phyloP scores from a whole-genome alignment of 2,888 invertebrate species.

The Euzophera pinguis region DNA sequence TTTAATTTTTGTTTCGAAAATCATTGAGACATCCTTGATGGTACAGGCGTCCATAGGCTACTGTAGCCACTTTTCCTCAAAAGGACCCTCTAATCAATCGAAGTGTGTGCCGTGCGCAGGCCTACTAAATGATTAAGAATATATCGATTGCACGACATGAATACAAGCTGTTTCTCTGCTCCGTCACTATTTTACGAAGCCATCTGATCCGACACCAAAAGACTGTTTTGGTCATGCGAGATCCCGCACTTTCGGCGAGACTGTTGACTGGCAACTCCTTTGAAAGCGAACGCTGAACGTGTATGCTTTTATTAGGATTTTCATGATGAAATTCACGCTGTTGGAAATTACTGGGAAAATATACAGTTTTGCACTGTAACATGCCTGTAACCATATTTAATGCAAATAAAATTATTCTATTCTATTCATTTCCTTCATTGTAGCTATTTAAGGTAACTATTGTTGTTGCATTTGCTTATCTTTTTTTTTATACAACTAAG shows the following conservation, averaged over 20 bases:
- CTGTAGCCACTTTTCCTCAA: too few species aligned
- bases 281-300: constrained; percentile 41
- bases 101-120: too few species aligned
- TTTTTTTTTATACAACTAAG: too few species aligned
- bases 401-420: too few species aligned
- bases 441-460: too few species aligned
- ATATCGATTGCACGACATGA: background rate
- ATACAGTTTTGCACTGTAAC: background rate
- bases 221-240: constrained; percentile 62
- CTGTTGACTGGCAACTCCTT: constrained; percentile 52
- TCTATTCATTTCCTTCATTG: background rate
- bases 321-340: background rate
- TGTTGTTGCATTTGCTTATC: too few species aligned
- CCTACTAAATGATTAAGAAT: too few species aligned
- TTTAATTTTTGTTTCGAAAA: too few species aligned
- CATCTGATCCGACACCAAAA: constrained; percentile 19
- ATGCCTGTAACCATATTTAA: too few species aligned
- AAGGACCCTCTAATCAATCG: too few species aligned
- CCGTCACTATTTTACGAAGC: background rate
- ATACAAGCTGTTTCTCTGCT: background rate
- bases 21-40: too few species aligned
- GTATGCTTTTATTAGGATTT: constrained; percentile 15
- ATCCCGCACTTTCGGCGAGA: constrained; percentile 56
- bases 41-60: too few species aligned
- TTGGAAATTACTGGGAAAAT: background rate